These are phyloP conservation scores for Dinocampus coccinellae DNA, from an alignment of 2,888 invertebrate genomes.

Conservation along the genomic window DNA sequence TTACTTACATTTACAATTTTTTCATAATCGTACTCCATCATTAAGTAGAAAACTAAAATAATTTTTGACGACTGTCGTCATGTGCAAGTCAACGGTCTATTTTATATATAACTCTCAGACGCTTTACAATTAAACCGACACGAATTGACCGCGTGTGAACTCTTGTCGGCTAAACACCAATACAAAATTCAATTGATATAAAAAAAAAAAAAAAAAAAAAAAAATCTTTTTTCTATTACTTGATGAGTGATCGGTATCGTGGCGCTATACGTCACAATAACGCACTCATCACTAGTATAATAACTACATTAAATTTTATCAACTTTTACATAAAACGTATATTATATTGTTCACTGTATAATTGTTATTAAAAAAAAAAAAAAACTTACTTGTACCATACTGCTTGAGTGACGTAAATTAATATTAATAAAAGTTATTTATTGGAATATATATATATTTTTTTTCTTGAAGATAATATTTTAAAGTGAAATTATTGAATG, in stretches of 20 bases:
- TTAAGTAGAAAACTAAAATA: neutral
- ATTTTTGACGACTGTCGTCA: neutral
- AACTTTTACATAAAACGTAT: too few relatives aligned
- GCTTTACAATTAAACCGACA: neutral
- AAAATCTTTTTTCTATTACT: neutral
- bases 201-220: slow-evolving; percentile 2
- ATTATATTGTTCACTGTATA: too few relatives aligned
- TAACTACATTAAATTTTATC: neutral
- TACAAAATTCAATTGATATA: neutral
- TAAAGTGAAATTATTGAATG: neutral
- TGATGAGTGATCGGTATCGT: neutral
- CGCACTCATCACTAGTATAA: neutral
- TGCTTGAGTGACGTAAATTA: too few relatives aligned
- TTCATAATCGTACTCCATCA: neutral
- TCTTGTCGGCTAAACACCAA: neutral
- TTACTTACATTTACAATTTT: slow-evolving; percentile 1
- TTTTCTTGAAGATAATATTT: too few relatives aligned
- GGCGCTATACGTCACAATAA: neutral
- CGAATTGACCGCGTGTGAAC: neutral
- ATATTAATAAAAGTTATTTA: too few relatives aligned
- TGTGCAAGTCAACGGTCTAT: neutral
- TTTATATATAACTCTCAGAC: neutral
- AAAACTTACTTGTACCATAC: too few relatives aligned
- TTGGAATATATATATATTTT: too few relatives aligned
- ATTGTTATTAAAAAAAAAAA: too few relatives aligned